These are phyloP conservation scores for Elysia chlorotica DNA, from an alignment of 1,140 invertebrate genomes.

Conservation along the genomic window DNA sequence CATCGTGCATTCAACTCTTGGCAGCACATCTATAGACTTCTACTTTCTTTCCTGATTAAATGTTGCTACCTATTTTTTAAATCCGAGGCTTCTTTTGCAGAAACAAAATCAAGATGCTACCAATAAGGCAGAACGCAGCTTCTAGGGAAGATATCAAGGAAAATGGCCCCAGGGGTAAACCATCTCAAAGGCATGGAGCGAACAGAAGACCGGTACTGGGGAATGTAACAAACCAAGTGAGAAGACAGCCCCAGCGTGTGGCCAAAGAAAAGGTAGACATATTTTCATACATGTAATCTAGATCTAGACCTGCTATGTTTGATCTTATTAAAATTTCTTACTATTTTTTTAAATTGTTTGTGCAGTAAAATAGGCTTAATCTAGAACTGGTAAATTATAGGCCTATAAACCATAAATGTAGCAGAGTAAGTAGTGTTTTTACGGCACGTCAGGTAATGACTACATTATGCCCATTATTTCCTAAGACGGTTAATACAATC, in stretches of 20 bases:
- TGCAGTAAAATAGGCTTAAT: too few relatives aligned
- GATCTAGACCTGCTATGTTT: too few relatives aligned
- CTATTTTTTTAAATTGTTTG: too few relatives aligned
- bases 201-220: not conserved
- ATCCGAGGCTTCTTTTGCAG: not conserved
- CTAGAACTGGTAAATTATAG: too few relatives aligned
- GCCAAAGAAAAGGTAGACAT: constrained; percentile 22
- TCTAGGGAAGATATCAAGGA: not conserved
- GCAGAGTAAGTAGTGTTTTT: too few relatives aligned
- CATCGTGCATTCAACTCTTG: not conserved
- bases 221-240: constrained; percentile 21
- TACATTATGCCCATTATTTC: too few relatives aligned
- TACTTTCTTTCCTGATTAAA: not conserved
- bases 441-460: too few relatives aligned
- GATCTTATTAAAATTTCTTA: too few relatives aligned
- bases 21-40: not conserved
- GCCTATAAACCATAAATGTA: too few relatives aligned
- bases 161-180: not conserved
- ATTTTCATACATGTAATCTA: too few relatives aligned
- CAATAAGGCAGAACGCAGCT: not conserved
- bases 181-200: not conserved
- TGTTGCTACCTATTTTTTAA: not conserved
- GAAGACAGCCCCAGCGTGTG: constrained; percentile 8
- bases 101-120: not conserved
- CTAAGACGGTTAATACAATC: too few relatives aligned